phyloP scores from a whole-genome alignment of 64 coral and sea anemone genomes.

The Montipora cactus region DNA sequence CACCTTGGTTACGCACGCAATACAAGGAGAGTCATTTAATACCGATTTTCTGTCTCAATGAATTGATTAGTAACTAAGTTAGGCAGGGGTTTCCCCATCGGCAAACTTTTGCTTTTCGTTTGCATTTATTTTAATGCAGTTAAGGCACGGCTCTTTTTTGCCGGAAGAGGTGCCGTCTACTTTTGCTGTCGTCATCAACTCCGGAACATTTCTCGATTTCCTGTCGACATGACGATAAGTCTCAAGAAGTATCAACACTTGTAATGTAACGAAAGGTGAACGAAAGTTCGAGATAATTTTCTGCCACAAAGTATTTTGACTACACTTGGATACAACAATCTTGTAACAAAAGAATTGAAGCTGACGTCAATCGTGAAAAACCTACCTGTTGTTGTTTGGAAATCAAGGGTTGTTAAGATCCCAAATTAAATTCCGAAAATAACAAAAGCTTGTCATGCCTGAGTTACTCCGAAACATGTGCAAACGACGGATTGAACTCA shows the following conservation, averaged over 20 bases:
- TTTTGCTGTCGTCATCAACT: background rate
- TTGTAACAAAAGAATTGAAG: background rate
- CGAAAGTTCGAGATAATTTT: background rate
- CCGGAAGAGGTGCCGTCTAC: background rate
- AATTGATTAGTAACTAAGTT: no score
- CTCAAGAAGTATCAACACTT: background rate
- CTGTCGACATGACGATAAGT: background rate
- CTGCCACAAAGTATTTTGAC: background rate
- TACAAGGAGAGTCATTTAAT: no score
- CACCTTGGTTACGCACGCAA: no score
- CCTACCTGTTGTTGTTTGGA: background rate
- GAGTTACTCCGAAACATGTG: background rate
- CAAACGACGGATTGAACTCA: background rate
- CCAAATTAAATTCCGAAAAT: background rate
- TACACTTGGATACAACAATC: background rate
- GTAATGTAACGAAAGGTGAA: no score
- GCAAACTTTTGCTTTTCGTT: background rate
- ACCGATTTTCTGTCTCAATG: no score
- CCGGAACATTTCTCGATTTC: conserved; percentile 1
- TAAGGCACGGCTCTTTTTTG: background rate
- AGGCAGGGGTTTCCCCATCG: background rate
- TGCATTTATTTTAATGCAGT: background rate
- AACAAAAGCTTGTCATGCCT: background rate
- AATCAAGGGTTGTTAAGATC: background rate
- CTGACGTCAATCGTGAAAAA: background rate